phyloP scores from a whole-genome alignment of 2,888 invertebrate genomes.

The Mesorhabditis belari region DNA sequence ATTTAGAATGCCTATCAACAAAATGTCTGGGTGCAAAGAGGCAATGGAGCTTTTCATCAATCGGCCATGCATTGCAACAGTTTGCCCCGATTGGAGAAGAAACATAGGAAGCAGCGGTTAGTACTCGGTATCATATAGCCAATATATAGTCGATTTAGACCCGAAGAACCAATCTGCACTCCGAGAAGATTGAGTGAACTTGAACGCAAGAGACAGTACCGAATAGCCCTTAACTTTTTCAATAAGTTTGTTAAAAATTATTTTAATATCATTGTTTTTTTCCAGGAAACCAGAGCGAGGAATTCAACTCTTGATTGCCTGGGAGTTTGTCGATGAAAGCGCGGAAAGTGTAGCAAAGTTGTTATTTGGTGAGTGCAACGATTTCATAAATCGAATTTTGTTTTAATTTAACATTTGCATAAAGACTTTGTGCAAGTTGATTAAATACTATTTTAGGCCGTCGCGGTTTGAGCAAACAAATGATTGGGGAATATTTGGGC shows the following conservation, averaged over 20 bases:
- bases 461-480: slow-evolving; percentile 93
- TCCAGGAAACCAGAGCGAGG: slow-evolving; percentile 77
- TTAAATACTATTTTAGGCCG: slow-evolving; percentile 71
- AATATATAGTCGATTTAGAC: background rate
- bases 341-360: slow-evolving; percentile 78
- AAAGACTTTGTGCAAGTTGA: no score
- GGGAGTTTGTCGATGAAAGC: slow-evolving; percentile 87
- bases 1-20: background rate
- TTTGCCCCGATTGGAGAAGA: slow-evolving; percentile 27
- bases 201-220: slow-evolving; percentile 70
- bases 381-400: no score
- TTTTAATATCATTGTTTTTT: slow-evolving; percentile 5
- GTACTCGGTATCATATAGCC: background rate
- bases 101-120: slow-evolving; percentile 10
- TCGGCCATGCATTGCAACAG: slow-evolving; percentile 30
- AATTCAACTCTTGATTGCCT: slow-evolving; percentile 81
- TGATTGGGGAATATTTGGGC: slow-evolving; percentile 98
- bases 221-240: slow-evolving; percentile 93
- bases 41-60: slow-evolving; percentile 20
- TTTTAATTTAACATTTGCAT: no score
- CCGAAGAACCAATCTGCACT: background rate
- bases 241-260: slow-evolving; percentile 55
- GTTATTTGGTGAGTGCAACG: slow-evolving; percentile 11
- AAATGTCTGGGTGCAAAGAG: slow-evolving; percentile 33
- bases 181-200: slow-evolving; percentile 27